Percentiles rank a stretch among this genome's conserved stretches.
These are phyloP conservation scores for Emberiza fucata DNA, from an alignment of 2,113 vertebrate genomes.

Conservation along the genomic window DNA sequence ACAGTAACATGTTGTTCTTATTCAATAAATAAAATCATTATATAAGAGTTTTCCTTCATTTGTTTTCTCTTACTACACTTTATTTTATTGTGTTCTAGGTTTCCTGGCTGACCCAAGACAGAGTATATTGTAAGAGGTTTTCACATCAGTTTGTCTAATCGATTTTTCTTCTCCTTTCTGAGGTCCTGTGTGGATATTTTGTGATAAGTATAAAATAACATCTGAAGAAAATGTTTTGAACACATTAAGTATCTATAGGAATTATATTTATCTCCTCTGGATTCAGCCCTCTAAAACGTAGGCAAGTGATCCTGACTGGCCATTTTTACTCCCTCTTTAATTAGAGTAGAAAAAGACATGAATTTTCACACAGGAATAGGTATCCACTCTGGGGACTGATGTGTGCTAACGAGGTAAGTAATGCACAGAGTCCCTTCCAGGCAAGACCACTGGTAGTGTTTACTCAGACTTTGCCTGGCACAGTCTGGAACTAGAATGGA, in stretches of 20 bases:
- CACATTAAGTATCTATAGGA: neutral
- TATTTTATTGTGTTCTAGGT: neutral
- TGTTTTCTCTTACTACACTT: neutral
- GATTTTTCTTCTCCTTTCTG: neutral
- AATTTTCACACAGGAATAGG: neutral
- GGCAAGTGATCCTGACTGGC: neutral
- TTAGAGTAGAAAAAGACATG: neutral
- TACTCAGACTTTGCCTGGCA: neutral
- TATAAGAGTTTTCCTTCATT: neutral
- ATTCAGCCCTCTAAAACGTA: neutral
- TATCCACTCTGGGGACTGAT: neutral
- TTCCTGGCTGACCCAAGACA: neutral
- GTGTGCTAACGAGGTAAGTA: neutral
- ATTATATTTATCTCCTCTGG: neutral
- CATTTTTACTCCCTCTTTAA: neutral
- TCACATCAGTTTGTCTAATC: neutral
- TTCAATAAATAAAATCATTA: neutral
- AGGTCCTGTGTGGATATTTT: neutral
- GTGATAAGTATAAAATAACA: neutral
- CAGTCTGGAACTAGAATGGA: neutral
- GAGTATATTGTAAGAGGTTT: neutral
- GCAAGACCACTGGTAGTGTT: rapidly evolving
- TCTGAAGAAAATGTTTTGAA: conserved; percentile 3
- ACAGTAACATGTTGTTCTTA: neutral
- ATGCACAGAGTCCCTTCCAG: neutral